Base-by-base conservation (phyloP, 2,113 vertebrate genomes). In the Ammodytes marinus region DNA sequence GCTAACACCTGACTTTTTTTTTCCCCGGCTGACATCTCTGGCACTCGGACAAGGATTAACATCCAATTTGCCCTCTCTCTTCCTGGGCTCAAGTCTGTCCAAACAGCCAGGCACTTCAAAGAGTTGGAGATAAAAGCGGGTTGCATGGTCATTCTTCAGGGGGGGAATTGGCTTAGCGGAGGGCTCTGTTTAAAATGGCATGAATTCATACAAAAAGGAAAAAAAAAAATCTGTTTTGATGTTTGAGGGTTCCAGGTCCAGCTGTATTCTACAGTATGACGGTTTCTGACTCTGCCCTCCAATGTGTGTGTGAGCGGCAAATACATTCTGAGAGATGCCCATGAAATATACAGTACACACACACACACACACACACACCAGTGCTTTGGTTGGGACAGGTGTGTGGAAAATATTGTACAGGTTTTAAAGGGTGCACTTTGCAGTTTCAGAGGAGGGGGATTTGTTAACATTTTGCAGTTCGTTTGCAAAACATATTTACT, bases 71-170 rank as follows among this genome's bases (percentile, higher is more conserved):
- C 82, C 80, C 74, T 27, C 82, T 93, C 90, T 94, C 91, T 94
- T 93, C 90, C 80, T 84, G 89, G 89, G 94, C 91, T 95, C 93
- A 89, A 63, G 53, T 61, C 93, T 93, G 82, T 92, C 84, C 90
- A 89, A 94, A 95, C 93, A 93, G 83, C 82, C 80, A 74, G 77
- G 79, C 80, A 82, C 95, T 94, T 95, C 95, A 95, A 95, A 95
- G 93, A 15, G 65, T 27, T 27, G 61, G 60, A 82, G 76, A 92
- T 93, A 82, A 92, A 88, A 93, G 82, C 67, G 68, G 80, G 70
- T 77, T 83, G 87, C 83, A 85, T 69, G 92, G 67, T 90, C 88
- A 89, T 88, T 92, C 84, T 89, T 86, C 82, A 59, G 86, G 77
- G 86, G 77, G 86, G 82, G 88, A 93, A 93, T 86, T 76, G 87